These are phyloP conservation scores for Cebidichthys violaceus DNA, from an alignment of 2,113 vertebrate species.

Conservation along the genomic window DNA sequence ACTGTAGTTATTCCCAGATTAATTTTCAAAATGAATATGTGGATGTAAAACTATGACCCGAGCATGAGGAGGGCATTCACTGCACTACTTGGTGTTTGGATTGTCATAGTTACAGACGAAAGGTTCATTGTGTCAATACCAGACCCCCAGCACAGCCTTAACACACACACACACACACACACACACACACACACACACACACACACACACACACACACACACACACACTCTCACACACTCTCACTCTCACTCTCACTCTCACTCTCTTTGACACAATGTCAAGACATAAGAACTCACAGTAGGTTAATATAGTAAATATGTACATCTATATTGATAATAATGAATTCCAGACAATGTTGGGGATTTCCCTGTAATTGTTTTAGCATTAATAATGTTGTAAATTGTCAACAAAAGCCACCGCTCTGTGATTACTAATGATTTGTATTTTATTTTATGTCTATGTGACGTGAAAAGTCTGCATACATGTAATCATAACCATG, in stretches of 20 bases:
- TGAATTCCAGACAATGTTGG: neutral
- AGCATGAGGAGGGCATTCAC: neutral
- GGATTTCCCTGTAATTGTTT: neutral
- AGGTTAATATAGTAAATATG: neutral
- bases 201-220: no score
- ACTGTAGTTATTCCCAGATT: neutral
- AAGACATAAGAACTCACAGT: no score
- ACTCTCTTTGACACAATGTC: no score
- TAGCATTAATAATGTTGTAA: neutral
- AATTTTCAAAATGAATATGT: neutral
- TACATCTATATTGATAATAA: neutral
- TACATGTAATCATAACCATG: neutral
- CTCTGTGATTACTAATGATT: neutral
- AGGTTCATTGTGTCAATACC: slow-evolving; percentile 53
- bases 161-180: neutral
- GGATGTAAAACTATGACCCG: slow-evolving; percentile 6
- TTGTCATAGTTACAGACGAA: slow-evolving; percentile 75
- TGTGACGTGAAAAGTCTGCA: neutral
- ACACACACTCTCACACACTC: no score
- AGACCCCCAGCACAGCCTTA: slow-evolving; percentile 27
- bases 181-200: no score
- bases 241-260: no score
- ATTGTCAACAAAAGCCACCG: neutral
- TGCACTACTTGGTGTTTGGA: slow-evolving; percentile 32
- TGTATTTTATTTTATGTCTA: neutral